Evolutionary conservation across 1,140 invertebrate genomes (phyloP), one percentile per base, ranked within the genome.

Genomic region (Megathymus violae): DNA sequence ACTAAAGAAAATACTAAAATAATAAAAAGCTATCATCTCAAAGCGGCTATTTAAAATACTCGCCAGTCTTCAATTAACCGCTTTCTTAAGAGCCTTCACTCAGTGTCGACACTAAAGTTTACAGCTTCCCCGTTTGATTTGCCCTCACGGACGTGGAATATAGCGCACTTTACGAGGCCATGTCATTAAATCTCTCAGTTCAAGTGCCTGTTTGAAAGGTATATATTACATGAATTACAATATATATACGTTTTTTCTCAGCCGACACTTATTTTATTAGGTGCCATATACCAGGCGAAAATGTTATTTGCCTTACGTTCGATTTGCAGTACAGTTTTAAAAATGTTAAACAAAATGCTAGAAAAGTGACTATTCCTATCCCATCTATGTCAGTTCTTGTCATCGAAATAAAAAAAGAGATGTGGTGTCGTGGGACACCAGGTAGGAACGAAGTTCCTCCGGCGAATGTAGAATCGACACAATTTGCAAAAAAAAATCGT

Each of bases 11-110:
- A 31, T 31, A 31, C 9, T 31, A 7, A 31, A 31, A 9, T 1
- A 31, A 7, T 31, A 31, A 31, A 7, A 1, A 9, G 4, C 9
- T 9, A 7, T 31, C 4, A 31, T 31, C 27, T 31, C 27, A 31
- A 31, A 31, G 4, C 4, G 19, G 19, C 19, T 22, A 22, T 22
- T 31, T 3, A 31, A 31, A 31, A 7, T n/a, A n/a, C n/a, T n/a
- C 4, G 27, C 27, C 7, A 4, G 27, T 31, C 27, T 31, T 31
- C 50, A 17, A 52, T 52, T 52, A 52, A 52, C 50, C 34, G 17
- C 11, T 17, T 38, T 52, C 50, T 52, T 40, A 52, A 31, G n/a
- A 36, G 34, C 34, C 34, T 17, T 40, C 27, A 31, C 50, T 52
- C 47, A 15, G 34, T 38, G 34, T 40, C 34, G 50, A 52, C 16